Conservation (phyloP, 2,888 invertebrate species). For the Thumatha senex region DNA sequence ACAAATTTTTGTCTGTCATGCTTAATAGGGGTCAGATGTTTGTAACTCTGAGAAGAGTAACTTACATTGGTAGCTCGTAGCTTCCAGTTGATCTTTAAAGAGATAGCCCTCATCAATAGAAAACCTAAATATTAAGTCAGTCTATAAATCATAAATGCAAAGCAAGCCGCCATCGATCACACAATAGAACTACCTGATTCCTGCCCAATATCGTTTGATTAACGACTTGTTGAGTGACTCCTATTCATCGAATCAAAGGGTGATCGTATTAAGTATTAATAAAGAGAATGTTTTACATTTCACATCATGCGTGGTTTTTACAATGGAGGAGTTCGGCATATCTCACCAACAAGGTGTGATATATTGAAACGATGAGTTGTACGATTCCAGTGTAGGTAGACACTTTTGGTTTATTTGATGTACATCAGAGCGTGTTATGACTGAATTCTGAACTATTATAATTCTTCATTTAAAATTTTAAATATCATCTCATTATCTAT, state of each 20-base stretch:
- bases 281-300: constrained; percentile 70
- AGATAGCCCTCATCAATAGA: constrained; percentile 55
- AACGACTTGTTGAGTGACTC: constrained; percentile 81
- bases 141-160: constrained; percentile 73
- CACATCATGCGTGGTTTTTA: constrained; percentile 53
- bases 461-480: too few relatives aligned
- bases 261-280: constrained; percentile 78
- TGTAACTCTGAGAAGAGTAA: constrained; percentile 39
- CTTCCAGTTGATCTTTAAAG: constrained; percentile 47
- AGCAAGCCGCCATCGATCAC: constrained; percentile 65
- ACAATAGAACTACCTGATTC: constrained; percentile 81
- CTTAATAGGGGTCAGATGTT: constrained; percentile 10
- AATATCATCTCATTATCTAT: too few relatives aligned
- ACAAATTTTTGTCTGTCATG: constrained; percentile 32
- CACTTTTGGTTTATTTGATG: constrained; percentile 18
- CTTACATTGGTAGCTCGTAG: constrained; percentile 51
- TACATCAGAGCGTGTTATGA: not conserved
- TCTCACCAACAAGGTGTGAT: constrained; percentile 43
- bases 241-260: constrained; percentile 79
- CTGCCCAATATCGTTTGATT: constrained; percentile 78
- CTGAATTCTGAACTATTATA: not conserved
- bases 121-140: constrained; percentile 62
- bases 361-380: constrained; percentile 45
- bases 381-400: constrained; percentile 26
- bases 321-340: constrained; percentile 28